phyloP scores from a whole-genome alignment of 2,888 invertebrate genomes.

The Leptopterna dolabrata region DNA sequence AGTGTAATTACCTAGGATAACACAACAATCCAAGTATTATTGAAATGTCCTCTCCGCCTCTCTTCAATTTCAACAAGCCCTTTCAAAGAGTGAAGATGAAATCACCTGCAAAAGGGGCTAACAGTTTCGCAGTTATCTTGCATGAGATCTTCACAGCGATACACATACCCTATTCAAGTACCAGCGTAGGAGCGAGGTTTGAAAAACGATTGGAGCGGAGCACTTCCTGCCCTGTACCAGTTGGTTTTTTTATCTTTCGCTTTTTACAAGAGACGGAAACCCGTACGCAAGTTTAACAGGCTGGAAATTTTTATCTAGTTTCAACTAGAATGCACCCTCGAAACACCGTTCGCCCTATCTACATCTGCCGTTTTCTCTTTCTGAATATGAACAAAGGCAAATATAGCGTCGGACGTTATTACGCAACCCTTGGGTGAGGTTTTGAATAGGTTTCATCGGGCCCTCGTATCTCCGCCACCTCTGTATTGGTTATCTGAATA shows the following conservation, averaged over 20 bases:
- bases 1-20: too few relatives aligned
- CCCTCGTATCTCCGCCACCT: too few relatives aligned
- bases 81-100: too few relatives aligned
- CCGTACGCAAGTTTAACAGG: background rate
- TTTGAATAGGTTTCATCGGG: too few relatives aligned
- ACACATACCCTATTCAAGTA: background rate
- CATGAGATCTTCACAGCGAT: background rate
- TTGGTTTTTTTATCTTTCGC: background rate
- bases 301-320: slow-evolving; percentile 1
- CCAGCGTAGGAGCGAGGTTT: background rate
- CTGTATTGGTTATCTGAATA: too few relatives aligned
- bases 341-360: background rate
- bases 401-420: background rate
- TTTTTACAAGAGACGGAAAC: background rate
- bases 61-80: too few relatives aligned
- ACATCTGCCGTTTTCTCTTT: background rate
- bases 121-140: background rate
- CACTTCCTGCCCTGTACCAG: background rate
- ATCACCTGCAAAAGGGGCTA: background rate
- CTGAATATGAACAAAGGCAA: background rate
- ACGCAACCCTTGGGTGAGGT: background rate
- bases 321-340: slow-evolving; percentile 3
- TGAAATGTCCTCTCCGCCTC: too few relatives aligned
- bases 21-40: too few relatives aligned
- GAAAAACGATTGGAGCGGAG: background rate